A percentile compares a stretch with the other conserved stretches of the same genome.
Conservation (phyloP, 2,797 vertebrate genomes). For the Meda fulgida region DNA sequence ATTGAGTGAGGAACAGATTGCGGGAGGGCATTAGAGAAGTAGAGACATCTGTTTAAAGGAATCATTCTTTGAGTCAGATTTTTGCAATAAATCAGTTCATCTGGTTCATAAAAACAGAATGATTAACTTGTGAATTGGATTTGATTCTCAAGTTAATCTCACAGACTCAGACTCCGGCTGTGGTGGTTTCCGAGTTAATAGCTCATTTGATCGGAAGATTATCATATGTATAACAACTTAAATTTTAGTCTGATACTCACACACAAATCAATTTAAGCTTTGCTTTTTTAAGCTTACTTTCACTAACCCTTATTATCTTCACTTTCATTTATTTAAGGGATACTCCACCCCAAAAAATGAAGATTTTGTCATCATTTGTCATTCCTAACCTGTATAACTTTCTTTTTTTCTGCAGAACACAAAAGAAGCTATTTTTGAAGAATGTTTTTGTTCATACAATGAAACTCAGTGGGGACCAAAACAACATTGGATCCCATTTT, state of each 20-base stretch:
- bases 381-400: neutral
- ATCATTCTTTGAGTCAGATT: neutral
- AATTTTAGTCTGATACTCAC: neutral
- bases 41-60: neutral
- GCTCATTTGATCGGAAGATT: neutral
- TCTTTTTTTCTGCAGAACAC: constrained; percentile 1
- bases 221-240: neutral
- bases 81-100: neutral
- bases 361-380: neutral
- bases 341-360: neutral
- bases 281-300: neutral
- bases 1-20: neutral
- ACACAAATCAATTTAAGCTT: neutral
- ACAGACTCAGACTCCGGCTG: neutral
- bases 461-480: too few species aligned
- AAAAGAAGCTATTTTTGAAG: neutral
- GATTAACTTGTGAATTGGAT: neutral
- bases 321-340: neutral
- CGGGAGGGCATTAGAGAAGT: neutral
- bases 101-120: neutral
- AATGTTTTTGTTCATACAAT: too few species aligned
- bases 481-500: too few species aligned
- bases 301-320: neutral
- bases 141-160: neutral
- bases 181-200: neutral